phyloP scores from a whole-genome alignment of 2,888 invertebrate species.

The Morpho deidamia region DNA sequence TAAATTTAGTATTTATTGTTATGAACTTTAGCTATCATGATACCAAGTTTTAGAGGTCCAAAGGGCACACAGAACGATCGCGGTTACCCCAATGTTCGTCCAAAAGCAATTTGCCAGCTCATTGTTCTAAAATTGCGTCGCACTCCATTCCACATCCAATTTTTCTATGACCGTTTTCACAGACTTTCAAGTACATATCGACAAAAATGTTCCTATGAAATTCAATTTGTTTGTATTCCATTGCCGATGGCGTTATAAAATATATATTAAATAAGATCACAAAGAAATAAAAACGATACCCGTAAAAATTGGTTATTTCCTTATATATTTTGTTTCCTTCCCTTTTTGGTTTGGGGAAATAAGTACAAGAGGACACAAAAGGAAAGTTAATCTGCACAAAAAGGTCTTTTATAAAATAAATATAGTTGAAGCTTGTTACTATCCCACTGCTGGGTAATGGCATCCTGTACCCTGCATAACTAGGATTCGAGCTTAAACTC shows the following conservation, averaged over 20 bases:
- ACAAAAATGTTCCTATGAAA: conserved; percentile 31
- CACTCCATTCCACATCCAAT: conserved; percentile 34
- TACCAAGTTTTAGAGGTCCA: neutral
- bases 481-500: too few relatives aligned
- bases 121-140: conserved; percentile 65
- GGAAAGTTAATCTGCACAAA: too few relatives aligned
- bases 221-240: conserved; percentile 10
- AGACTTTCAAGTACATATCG: conserved; percentile 43
- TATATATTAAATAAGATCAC: conserved; percentile 12
- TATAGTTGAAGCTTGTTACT: too few relatives aligned
- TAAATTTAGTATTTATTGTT: too few relatives aligned
- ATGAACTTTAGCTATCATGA: too few relatives aligned
- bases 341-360: neutral
- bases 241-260: conserved; percentile 6
- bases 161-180: conserved; percentile 40
- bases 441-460: too few relatives aligned
- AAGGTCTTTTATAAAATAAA: too few relatives aligned
- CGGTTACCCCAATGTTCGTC: conserved; percentile 30
- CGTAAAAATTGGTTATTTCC: conserved; percentile 5
- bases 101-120: conserved; percentile 62
- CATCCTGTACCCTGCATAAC: too few relatives aligned
- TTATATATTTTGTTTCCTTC: conserved; percentile 5
- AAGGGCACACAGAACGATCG: neutral
- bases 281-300: conserved; percentile 11
- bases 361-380: neutral